Conservation (phyloP, 2,888 invertebrate genomes). For the Tuberolachnus salignus region DNA sequence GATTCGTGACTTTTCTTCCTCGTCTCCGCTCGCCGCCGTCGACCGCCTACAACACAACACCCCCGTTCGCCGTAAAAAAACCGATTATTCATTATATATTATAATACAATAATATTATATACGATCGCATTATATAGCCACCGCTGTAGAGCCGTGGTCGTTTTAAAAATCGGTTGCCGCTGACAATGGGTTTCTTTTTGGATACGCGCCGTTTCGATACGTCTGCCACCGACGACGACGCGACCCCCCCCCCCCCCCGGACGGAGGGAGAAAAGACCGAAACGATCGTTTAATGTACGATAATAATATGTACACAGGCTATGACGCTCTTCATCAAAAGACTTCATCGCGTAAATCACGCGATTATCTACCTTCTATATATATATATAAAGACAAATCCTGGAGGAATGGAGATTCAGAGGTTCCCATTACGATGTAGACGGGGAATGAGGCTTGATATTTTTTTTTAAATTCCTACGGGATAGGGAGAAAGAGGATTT, state of each 20-base stretch:
- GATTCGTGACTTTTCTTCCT: conserved; percentile 48
- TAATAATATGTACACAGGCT: too few relatives aligned
- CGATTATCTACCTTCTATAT: too few relatives aligned
- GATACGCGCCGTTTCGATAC: not conserved
- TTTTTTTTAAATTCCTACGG: too few relatives aligned
- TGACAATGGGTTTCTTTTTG: not conserved
- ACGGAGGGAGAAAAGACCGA: not conserved
- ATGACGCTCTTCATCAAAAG: too few relatives aligned
- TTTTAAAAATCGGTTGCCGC: not conserved
- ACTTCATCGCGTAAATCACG: too few relatives aligned
- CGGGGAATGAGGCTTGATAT: too few relatives aligned
- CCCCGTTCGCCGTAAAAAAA: conserved; percentile 30
- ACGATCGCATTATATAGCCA: not conserved
- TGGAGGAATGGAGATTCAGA: too few relatives aligned
- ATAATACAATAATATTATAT: not conserved
- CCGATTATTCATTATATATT: conserved; percentile 37
- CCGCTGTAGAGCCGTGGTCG: not conserved
- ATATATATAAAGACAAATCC: too few relatives aligned
- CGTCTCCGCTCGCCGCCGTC: not conserved
- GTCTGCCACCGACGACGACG: not conserved
- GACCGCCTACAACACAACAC: conserved; percentile 40
- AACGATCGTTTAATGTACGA: conserved; percentile 5
- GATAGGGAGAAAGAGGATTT: too few relatives aligned
- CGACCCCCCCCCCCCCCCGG: too few relatives aligned
- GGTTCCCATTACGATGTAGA: too few relatives aligned